Evolutionary conservation across 1,140 invertebrate species (phyloP).

Genomic region (Drosophila nasuta): DNA sequence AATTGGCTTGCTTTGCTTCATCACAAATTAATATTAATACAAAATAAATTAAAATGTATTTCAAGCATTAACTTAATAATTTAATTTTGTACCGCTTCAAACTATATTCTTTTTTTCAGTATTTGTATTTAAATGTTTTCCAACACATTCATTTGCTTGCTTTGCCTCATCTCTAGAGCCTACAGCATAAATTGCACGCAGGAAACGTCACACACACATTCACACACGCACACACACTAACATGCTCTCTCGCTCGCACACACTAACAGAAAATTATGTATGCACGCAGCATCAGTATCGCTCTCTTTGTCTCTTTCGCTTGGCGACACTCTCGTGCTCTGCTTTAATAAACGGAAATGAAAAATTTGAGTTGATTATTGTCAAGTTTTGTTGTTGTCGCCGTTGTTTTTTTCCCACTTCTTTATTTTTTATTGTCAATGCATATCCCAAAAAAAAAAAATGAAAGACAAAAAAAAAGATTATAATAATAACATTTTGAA

Average conservation of each 20-base stretch:
- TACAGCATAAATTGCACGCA: constrained; percentile 75
- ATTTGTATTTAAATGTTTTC: too few species aligned
- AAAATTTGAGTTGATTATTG: constrained; percentile 83
- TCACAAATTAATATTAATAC: too few species aligned
- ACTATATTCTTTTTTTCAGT: too few species aligned
- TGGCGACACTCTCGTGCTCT: constrained; percentile 22
- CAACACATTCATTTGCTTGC: neutral
- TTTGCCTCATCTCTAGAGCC: constrained; percentile 18
- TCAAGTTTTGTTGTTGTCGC: constrained; percentile 63
- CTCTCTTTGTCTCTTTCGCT: constrained; percentile 16
- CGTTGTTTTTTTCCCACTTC: constrained; percentile 31
- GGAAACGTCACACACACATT: constrained; percentile 56
- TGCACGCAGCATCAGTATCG: constrained; percentile 25
- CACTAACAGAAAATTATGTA: constrained; percentile 3
- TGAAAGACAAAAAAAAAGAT: constrained; percentile 20
- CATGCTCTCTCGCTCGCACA: neutral
- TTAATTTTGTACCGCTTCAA: neutral
- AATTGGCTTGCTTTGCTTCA: too few species aligned
- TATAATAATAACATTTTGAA: constrained; percentile 28
- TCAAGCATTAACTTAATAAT: too few species aligned
- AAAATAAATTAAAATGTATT: too few species aligned
- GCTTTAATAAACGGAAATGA: constrained; percentile 81
- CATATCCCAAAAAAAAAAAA: constrained; percentile 25
- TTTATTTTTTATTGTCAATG: constrained; percentile 53
- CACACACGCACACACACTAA: constrained; percentile 26